Evolutionary conservation across 1,140 invertebrate genomes (phyloP).

Genomic region (Lasioglossum albipes): DNA sequence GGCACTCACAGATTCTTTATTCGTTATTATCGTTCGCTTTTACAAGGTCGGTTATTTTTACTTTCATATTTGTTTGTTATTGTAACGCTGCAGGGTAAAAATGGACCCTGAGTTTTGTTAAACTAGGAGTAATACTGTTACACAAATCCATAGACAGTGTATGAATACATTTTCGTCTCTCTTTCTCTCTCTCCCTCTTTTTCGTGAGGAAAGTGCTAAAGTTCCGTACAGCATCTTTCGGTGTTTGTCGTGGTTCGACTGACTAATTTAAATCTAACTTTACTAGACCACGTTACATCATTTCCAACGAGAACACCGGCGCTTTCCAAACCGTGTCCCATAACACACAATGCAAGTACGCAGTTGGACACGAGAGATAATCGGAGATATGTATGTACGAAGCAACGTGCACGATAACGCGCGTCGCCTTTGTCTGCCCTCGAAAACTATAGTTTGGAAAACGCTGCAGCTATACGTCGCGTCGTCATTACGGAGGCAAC

Average conservation of each 20-base stretch:
- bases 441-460: conserved; percentile 12
- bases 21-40: too few relatives aligned
- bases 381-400: conserved; percentile 1
- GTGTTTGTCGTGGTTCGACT: background rate
- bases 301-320: background rate
- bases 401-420: background rate
- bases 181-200: too few relatives aligned
- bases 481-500: too few relatives aligned
- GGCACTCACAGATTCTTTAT: too few relatives aligned
- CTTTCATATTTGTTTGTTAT: too few relatives aligned
- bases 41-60: too few relatives aligned
- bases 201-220: background rate
- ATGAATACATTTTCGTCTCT: too few relatives aligned
- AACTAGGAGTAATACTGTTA: too few relatives aligned
- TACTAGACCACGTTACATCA: background rate
- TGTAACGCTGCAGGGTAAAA: too few relatives aligned
- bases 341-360: background rate
- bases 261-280: background rate
- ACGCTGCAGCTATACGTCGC: background rate
- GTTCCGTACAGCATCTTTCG: background rate
- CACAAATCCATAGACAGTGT: too few relatives aligned
- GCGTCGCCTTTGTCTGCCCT: background rate
- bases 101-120: too few relatives aligned
- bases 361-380: background rate
- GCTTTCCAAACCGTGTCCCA: conserved; percentile 11